phyloP scores from a whole-genome alignment of 2,888 invertebrate genomes.

The Sipha maydis region DNA sequence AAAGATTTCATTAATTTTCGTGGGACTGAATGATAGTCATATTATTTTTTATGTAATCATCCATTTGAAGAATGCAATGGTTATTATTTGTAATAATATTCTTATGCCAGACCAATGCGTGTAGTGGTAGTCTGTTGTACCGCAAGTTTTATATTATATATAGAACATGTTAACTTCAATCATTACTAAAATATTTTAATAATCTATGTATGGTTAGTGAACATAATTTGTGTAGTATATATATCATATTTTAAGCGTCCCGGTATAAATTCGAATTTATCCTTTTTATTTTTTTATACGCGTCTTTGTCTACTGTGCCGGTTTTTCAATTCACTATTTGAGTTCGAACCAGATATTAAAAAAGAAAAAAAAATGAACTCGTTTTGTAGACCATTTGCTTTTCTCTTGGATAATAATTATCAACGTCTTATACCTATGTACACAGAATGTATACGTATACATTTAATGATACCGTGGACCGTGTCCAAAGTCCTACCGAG shows the following conservation, averaged over 20 bases:
- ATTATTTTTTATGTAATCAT: background rate
- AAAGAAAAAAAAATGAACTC: conserved; percentile 17
- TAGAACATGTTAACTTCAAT: background rate
- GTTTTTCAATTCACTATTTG: background rate
- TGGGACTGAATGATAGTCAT: conserved; percentile 3
- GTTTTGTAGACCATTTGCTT: conserved; percentile 33
- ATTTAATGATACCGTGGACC: conserved; percentile 10
- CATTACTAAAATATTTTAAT: background rate
- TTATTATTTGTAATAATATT: background rate
- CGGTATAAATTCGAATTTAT: background rate
- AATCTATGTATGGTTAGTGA: background rate
- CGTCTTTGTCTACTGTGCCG: conserved; percentile 13
- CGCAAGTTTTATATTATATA: background rate
- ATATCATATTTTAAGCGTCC: background rate
- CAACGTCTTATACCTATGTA: background rate
- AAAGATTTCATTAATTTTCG: conserved; percentile 34
- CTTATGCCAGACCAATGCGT: background rate
- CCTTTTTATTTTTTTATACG: background rate
- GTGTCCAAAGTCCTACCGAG: conserved; percentile 49
- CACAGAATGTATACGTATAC: background rate
- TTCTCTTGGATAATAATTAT: conserved; percentile 42
- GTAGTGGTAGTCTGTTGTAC: background rate
- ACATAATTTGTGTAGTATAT: background rate
- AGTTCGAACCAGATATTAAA: conserved; percentile 25
- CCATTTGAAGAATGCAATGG: background rate